phyloP scores from a whole-genome alignment of 2,797 vertebrate genomes.

The Tokudaia tokunoshimensis region DNA sequence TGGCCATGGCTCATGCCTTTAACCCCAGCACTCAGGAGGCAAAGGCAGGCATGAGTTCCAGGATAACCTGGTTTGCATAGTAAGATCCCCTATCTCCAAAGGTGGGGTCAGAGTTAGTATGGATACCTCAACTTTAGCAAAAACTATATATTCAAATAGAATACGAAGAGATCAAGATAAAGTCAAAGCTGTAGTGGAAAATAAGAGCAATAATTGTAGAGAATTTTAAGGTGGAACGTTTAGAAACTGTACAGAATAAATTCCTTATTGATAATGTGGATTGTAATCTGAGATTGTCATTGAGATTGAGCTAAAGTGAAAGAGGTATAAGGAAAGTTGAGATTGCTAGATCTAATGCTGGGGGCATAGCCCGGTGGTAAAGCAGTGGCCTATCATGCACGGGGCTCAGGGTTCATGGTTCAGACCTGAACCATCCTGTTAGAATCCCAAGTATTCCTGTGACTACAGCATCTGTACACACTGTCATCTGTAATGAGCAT shows the following conservation, averaged over 20 bases:
- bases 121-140: not conserved
- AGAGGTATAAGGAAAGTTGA: not conserved
- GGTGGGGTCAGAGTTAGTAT: not conserved
- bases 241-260: not conserved
- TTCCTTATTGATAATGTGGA: not conserved
- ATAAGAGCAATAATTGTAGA: not conserved
- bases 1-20: not conserved
- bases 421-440: not conserved
- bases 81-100: not conserved
- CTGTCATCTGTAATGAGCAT: not conserved
- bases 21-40: not conserved
- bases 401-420: not conserved
- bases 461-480: not conserved
- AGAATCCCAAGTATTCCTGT: not conserved
- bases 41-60: not conserved
- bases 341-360: not conserved
- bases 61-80: not conserved
- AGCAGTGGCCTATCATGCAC: not conserved
- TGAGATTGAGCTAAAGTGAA: constrained; percentile 18
- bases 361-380: not conserved
- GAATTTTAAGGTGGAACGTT: not conserved
- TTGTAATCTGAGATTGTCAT: not conserved
- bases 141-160: constrained; percentile 6
- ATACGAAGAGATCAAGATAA: not conserved
- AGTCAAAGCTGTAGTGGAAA: not conserved